These are phyloP conservation scores for Plotosus lineatus DNA, from an alignment of 2,113 vertebrate genomes.

Conservation along the genomic window DNA sequence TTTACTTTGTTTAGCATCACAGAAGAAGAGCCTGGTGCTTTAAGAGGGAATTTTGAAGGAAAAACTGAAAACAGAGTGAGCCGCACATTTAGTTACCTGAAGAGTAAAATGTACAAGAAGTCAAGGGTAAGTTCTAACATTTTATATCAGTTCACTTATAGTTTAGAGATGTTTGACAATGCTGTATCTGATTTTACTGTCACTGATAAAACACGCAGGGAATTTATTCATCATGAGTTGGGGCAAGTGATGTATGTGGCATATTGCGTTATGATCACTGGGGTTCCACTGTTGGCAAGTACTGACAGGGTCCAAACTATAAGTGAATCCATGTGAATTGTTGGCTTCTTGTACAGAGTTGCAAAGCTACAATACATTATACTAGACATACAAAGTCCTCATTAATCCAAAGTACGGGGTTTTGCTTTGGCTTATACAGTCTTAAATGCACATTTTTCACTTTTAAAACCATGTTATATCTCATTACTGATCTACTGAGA, in stretches of 20 bases:
- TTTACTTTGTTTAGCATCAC: slow-evolving; percentile 76
- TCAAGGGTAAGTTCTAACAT: slow-evolving; percentile 78
- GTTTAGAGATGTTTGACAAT: background rate
- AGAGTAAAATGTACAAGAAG: slow-evolving; percentile 98
- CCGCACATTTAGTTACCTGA: slow-evolving; percentile 99
- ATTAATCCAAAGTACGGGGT: background rate
- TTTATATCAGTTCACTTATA: background rate
- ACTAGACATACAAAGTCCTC: background rate
- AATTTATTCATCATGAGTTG: background rate
- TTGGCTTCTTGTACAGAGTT: background rate
- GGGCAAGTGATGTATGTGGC: background rate
- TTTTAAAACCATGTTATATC: background rate
- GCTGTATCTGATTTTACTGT: background rate
- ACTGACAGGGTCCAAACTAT: background rate
- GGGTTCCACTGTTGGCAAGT: background rate
- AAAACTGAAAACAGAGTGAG: slow-evolving; percentile 90
- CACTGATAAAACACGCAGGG: background rate
- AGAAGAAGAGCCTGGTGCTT: slow-evolving; percentile 84
- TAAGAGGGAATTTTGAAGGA: slow-evolving; percentile 76
- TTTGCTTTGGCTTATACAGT: background rate
- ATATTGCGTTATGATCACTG: background rate
- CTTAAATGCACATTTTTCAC: background rate
- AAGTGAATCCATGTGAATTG: too few species aligned
- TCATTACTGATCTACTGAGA: background rate
- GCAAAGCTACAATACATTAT: background rate